Percentiles rank a stretch among this genome's conserved stretches.
These are phyloP conservation scores for Leucoma salicis DNA, from an alignment of 2,888 invertebrate species.

Conservation along the genomic window DNA sequence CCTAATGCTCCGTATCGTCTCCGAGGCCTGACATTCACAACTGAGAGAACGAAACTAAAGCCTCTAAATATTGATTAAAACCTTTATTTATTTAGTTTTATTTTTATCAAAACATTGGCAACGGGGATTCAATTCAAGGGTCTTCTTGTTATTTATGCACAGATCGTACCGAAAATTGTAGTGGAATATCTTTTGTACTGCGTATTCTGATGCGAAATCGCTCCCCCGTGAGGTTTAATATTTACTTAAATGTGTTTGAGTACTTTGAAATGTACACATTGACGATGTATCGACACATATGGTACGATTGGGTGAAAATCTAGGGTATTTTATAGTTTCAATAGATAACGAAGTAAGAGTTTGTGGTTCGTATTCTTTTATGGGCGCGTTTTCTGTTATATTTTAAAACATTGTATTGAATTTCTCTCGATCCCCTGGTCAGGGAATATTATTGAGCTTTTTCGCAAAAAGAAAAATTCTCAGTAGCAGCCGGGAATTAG, in stretches of 20 bases:
- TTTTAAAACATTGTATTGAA: too few species aligned
- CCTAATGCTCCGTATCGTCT: slow-evolving; percentile 46
- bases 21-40: slow-evolving; percentile 33
- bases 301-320: slow-evolving; percentile 5
- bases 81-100: slow-evolving; percentile 27
- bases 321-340: slow-evolving; percentile 11
- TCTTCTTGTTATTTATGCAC: slow-evolving; percentile 29
- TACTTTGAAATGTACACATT: slow-evolving; percentile 29
- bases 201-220: slow-evolving; percentile 14
- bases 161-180: slow-evolving; percentile 23
- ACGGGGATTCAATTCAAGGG: slow-evolving; percentile 10
- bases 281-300: slow-evolving; percentile 12
- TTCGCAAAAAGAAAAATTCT: too few species aligned
- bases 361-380: background rate
- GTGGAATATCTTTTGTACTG: slow-evolving; percentile 12
- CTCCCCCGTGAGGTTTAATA: slow-evolving; percentile 26
- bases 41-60: slow-evolving; percentile 25
- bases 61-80: slow-evolving; percentile 41
- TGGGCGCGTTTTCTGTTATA: background rate
- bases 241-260: slow-evolving; percentile 27
- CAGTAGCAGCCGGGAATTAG: too few species aligned
- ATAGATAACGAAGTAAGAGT: slow-evolving; percentile 3
- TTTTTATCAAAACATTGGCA: slow-evolving; percentile 25
- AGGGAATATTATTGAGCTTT: too few species aligned
- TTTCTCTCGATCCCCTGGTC: too few species aligned